Evolutionary conservation across 2,888 invertebrate genomes (phyloP), one percentile per base, ranked within the genome.

Genomic region (Melangyna quadrimaculata): DNA sequence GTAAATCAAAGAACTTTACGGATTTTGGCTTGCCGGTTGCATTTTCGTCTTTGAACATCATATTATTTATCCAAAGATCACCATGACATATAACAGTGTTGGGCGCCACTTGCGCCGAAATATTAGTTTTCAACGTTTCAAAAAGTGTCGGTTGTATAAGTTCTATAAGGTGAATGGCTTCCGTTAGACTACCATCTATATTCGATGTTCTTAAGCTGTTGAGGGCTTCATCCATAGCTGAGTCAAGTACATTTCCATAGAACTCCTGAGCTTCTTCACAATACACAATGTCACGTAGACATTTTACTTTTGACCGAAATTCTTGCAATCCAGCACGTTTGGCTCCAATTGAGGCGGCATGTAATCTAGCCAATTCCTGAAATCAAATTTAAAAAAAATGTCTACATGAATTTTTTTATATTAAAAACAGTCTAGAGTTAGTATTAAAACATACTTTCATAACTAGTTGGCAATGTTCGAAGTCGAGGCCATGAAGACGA

Each of bases 61-160:
- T 89, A 78, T 92, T 92, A 87, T 92, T 92, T 0, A 91, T 89
- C 91, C 91, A 92, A 55, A 92, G 75, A 77, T 92, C 92, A 3
- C 92, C 92, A 73, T 92, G 92, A 22, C 91, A 90, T 69, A 92
- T 87, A 1, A 92, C 91, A 59, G 89, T 90, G n/a, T 90, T 87
- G 5, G 88, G 88, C 0, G 89, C 89, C 1, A 69, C 67, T 1
- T 89, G 88, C 2, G 87, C 87, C 14, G 83, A 88, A 12, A 92
- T 90, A 63, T 88, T 89, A 0, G 72, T 70, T 67, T 90, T 89
- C 0, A 92, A 88, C 48, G 89, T 89, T 0, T 67, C 78, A 75
- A 89, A 91, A 5, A 91, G 67, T 17, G 87, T 87, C 2, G 88
- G 87, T 51, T 89, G 89, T n/a, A 92, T 78, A 59, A 88, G 87